Percentiles rank a stretch among this genome's conserved stretches.
These are phyloP conservation scores for Aphelinus atriplicis DNA, from an alignment of 1,140 invertebrate species.

Conservation along the genomic window DNA sequence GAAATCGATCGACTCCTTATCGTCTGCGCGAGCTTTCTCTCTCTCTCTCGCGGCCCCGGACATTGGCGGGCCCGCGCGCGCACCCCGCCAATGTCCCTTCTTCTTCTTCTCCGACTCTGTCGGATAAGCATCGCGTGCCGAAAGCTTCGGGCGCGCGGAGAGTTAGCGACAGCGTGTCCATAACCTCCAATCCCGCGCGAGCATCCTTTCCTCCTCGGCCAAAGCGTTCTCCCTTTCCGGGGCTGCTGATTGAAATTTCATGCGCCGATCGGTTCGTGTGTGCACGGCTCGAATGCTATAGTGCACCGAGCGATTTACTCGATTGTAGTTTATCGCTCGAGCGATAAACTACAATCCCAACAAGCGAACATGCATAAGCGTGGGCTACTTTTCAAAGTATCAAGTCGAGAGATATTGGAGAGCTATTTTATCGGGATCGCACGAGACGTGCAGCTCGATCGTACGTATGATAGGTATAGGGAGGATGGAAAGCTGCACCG, in stretches of 20 bases:
- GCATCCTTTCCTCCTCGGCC: background rate
- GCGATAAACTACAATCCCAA: too few relatives aligned
- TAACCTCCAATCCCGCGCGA: background rate
- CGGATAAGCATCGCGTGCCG: background rate
- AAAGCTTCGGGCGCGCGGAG: background rate
- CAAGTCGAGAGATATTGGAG: too few relatives aligned
- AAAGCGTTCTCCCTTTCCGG: background rate
- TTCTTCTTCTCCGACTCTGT: conserved; percentile 40
- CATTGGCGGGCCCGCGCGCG: conserved; percentile 1
- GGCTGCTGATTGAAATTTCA: too few relatives aligned
- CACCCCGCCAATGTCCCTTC: conserved; percentile 13
- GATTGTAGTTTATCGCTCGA: too few relatives aligned
- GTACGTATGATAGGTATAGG: too few relatives aligned
- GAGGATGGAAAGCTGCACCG: too few relatives aligned
- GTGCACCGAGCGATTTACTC: too few relatives aligned
- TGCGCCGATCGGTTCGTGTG: too few relatives aligned
- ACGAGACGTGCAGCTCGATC: too few relatives aligned
- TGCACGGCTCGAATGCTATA: too few relatives aligned
- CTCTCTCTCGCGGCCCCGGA: conserved; percentile 18
- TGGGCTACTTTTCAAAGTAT: too few relatives aligned
- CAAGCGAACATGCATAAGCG: background rate
- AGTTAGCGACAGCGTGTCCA: background rate
- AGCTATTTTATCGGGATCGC: too few relatives aligned
- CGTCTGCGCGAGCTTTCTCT: conserved; percentile 35
- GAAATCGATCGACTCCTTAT: conserved; percentile 42